A percentile compares a stretch with the other conserved stretches of the same genome.
Evolutionary conservation across 2,797 vertebrate species (phyloP).

Genomic region (Corythornis leucogaster): DNA sequence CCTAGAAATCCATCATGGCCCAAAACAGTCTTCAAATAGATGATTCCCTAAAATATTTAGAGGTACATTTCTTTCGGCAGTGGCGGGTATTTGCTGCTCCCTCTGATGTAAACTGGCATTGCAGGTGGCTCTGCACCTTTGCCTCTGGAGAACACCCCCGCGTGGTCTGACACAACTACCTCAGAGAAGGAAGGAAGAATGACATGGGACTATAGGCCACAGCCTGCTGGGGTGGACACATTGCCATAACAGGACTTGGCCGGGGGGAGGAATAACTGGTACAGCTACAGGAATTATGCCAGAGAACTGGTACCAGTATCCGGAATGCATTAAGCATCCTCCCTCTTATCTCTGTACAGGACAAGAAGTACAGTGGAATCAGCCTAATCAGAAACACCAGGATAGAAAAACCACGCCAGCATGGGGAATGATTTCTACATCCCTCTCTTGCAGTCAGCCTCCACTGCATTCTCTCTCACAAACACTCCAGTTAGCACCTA

Average conservation of each 20-base stretch:
- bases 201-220: not conserved
- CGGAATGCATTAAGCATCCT: not conserved
- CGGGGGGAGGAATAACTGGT: not conserved
- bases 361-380: not conserved
- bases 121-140: not conserved
- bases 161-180: not conserved
- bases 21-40: not conserved
- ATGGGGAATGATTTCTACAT: not conserved
- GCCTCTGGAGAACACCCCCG: not conserved
- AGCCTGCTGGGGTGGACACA: not conserved
- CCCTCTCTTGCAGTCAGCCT: not conserved
- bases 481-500: not conserved
- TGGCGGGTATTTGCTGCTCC: not conserved
- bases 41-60: not conserved
- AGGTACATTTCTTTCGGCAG: not conserved
- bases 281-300: fast-evolving
- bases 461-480: not conserved
- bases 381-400: not conserved
- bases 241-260: not conserved
- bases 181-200: not conserved
- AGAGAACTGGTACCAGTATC: not conserved
- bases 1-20: not conserved
- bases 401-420: not conserved
- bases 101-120: not conserved
- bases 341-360: constrained; percentile 25